Conservation (phyloP, 2,888 invertebrate species). For the Drosophila atripex region DNA sequence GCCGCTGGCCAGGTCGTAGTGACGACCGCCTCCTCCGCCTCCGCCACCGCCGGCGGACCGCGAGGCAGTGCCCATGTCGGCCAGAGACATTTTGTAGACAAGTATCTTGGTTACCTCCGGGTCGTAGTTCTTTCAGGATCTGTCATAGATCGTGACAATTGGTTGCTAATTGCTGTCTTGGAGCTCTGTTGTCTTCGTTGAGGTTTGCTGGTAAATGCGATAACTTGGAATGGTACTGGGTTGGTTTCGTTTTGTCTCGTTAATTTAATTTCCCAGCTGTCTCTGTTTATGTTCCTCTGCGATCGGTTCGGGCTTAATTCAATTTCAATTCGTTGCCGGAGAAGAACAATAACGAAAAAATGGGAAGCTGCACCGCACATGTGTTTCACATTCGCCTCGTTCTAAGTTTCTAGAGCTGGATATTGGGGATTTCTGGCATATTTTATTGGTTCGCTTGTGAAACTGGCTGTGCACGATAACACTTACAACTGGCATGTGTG, state of each 20-base stretch:
- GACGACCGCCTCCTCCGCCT: conserved; percentile 63
- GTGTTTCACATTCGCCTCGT: conserved; percentile 64
- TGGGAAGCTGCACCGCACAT: conserved; percentile 55
- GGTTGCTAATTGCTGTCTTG: conserved; percentile 19
- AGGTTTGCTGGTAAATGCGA: conserved; percentile 51
- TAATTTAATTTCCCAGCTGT: conserved; percentile 40
- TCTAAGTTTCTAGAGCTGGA: conserved; percentile 26
- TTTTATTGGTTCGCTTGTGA: conserved; percentile 47
- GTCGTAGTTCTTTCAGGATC: conserved; percentile 27
- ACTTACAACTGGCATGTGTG: conserved; percentile 35
- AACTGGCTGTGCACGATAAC: conserved; percentile 62
- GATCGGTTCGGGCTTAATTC: conserved; percentile 33
- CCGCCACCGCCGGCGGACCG: conserved; percentile 62
- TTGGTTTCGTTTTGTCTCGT: conserved; percentile 34
- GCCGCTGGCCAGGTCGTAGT: conserved; percentile 43
- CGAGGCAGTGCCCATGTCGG: conserved; percentile 82
- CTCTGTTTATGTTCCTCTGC: conserved; percentile 21
- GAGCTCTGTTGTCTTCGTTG: conserved; percentile 14
- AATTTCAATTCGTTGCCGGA: conserved; percentile 44
- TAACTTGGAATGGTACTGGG: conserved; percentile 68
- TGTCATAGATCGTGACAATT: conserved; percentile 33
- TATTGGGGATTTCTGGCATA: conserved; percentile 16
- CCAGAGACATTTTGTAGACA: conserved; percentile 83
- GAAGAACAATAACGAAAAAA: conserved; percentile 49
- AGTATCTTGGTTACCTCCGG: conserved; percentile 69